Evolutionary conservation across 37 sponge, comb jelly and placozoan genomes (phyloP), one percentile per base, ranked within the genome.

Genomic region (Halisarca cf. caerulea): DNA sequence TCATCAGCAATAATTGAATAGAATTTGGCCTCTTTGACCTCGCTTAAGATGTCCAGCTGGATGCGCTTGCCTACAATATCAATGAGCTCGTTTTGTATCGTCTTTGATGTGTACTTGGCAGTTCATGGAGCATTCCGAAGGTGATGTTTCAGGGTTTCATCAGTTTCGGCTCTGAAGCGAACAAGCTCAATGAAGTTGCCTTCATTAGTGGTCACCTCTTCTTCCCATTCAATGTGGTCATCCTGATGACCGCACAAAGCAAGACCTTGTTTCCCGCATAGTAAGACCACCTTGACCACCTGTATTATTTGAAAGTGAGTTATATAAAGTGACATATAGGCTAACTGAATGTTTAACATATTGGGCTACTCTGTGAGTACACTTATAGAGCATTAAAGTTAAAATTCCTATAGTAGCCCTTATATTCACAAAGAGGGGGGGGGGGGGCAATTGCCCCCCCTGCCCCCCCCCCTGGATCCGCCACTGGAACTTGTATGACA

Each of bases 51-150:
- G 8, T 66, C 68, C 23, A 24, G 25, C 14, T n/a, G 68, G 23
- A 66, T 55, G 11, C 57, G 11, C 21, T 36, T 25, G 15, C 73
- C 80, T 58, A 88, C 35, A 15, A 88, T 78, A 45, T 42, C 68
- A 17, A 91, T 61, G 61, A 91, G 30, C 69, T 88, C 82, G 83
- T 91, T 91, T 84, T 91, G 88, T 17, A 88, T 91, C 3, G 92
- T 91, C 44, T 91, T 91, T 14, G 92, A 91, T 55, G 92, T 91
- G 79, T 88, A 88, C 27, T 43, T 40, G 32, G 92, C 92, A 88
- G 84, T 91, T 81, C 45, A 54, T 39, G 92, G 92, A 21, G 82
- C 86, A 23, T 79, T 86, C 28, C 33, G 68, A 20, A 88, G 54
- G 43, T 81, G 66, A 5, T 68, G 27, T 30, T 72, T 34, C 15